Percentiles rank a stretch among this genome's conserved stretches.
phyloP scores from a whole-genome alignment of 2,113 vertebrate genomes.

The Phaetusa simplex region DNA sequence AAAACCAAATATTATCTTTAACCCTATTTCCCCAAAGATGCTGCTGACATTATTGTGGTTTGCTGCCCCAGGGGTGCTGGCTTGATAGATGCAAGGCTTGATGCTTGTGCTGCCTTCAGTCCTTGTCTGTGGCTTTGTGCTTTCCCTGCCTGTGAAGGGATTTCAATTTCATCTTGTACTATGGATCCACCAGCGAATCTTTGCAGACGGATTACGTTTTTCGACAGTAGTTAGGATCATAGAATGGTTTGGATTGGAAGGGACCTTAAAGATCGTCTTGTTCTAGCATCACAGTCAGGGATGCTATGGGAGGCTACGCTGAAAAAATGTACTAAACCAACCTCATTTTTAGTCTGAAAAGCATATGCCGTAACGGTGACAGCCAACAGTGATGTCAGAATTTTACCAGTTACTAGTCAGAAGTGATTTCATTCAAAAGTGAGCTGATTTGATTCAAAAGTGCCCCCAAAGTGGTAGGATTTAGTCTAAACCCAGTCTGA shows the following conservation, averaged over 20 bases:
- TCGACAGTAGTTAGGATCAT: neutral
- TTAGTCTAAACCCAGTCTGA: neutral
- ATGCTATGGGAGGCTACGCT: neutral
- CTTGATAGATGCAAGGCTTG: neutral
- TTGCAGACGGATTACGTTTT: neutral
- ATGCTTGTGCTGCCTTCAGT: neutral
- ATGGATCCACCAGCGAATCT: neutral
- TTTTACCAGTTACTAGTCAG: neutral
- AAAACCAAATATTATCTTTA: neutral
- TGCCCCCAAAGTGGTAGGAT: neutral
- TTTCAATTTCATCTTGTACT: neutral
- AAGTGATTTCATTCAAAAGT: neutral
- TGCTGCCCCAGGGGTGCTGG: neutral
- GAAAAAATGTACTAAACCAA: neutral
- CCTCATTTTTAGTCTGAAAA: neutral
- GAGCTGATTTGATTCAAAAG: neutral
- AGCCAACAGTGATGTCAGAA: neutral
- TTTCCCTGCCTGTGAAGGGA: neutral
- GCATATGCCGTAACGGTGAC: neutral
- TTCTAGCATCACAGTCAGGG: too few species aligned
- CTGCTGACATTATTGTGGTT: neutral
- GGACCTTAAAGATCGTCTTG: too few species aligned
- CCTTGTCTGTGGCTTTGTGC: neutral
- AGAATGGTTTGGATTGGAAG: too few species aligned
- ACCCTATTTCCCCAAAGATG: neutral